A percentile compares a stretch with the other conserved stretches of the same genome.
Evolutionary conservation across 2,888 invertebrate species (phyloP).

Genomic region (Pollenia angustigena): DNA sequence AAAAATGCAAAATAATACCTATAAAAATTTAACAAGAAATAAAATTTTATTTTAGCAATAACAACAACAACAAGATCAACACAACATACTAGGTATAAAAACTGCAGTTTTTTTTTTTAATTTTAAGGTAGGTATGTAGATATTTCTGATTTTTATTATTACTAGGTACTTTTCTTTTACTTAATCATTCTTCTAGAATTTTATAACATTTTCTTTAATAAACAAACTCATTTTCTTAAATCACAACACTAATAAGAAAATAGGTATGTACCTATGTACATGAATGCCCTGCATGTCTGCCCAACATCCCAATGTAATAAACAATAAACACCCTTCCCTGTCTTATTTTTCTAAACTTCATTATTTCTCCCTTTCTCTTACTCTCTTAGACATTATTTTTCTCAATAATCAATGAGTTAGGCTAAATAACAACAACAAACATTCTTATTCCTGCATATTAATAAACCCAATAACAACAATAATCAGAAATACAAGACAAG

Average conservation of each 20-base stretch:
- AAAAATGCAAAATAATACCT: constrained; percentile 35
- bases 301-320: constrained; percentile 58
- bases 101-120: constrained; percentile 23
- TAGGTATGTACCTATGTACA: not conserved
- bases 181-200: not conserved
- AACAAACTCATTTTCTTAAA: no score
- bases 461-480: not conserved
- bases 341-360: constrained; percentile 1
- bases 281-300: constrained; percentile 23
- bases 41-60: not conserved
- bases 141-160: not conserved
- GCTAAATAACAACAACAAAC: constrained; percentile 23
- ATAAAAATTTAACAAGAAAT: constrained; percentile 15
- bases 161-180: not conserved
- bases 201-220: not conserved
- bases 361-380: not conserved
- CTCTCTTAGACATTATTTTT: not conserved
- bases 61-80: constrained; percentile 4
- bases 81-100: not conserved
- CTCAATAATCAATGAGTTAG: not conserved
- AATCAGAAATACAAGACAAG: constrained; percentile 19
- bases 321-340: constrained; percentile 51
- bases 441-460: not conserved
- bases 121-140: constrained; percentile 40
- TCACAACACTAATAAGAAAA: not conserved